Conservation (phyloP, 37 sponge, comb jelly and placozoan genomes). For the Cliona cf. orientalis region DNA sequence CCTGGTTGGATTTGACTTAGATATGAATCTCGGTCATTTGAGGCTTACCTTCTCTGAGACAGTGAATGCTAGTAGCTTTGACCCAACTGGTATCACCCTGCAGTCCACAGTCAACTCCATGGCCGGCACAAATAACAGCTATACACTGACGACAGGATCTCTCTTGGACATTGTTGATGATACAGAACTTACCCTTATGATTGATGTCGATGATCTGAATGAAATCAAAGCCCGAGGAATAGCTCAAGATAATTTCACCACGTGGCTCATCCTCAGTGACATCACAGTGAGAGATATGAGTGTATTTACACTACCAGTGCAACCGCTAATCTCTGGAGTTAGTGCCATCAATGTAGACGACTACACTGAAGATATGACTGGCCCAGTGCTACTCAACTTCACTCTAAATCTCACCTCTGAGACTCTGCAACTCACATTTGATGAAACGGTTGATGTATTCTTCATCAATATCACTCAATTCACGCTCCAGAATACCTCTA, state of each 20-base stretch:
- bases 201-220: conserved; percentile 79
- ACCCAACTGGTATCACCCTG: conserved; percentile 78
- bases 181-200: conserved; percentile 49
- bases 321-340: conserved; percentile 36
- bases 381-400: conserved; percentile 71
- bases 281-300: conserved; percentile 74
- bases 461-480: conserved; percentile 80
- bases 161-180: conserved; percentile 39
- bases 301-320: conserved; percentile 3
- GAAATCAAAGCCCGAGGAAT: conserved; percentile 77
- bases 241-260: conserved; percentile 59
- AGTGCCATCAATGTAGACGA: conserved; percentile 44
- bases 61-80: conserved; percentile 72
- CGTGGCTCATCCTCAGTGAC: conserved; percentile 58
- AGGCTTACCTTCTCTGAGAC: conserved; percentile 85
- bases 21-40: conserved; percentile 72
- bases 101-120: conserved; percentile 32
- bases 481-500: conserved; percentile 72
- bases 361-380: conserved; percentile 59
- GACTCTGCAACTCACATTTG: conserved; percentile 66
- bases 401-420: conserved; percentile 72
- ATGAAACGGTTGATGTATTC: conserved; percentile 81
- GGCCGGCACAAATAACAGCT: conserved; percentile 4
- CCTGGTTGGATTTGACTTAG: conserved; percentile 68
- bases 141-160: conserved; percentile 60